Evolutionary conservation across 2,113 vertebrate species (phyloP).

Genomic region (Trematocara nigrifrons): DNA sequence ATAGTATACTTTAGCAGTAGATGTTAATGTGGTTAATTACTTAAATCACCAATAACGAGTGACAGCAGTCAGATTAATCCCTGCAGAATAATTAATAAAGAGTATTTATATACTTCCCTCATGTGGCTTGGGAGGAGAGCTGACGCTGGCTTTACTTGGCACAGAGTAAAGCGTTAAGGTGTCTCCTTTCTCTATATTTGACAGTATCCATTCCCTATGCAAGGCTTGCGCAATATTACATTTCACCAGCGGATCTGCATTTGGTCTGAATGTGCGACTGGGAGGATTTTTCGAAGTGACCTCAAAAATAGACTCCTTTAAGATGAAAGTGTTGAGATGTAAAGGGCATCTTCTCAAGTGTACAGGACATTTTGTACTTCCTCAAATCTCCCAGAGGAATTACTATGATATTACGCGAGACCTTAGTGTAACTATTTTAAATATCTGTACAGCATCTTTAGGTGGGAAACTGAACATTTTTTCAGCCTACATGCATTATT

Average conservation of each 20-base stretch:
- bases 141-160: constrained; percentile 4
- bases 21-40: neutral
- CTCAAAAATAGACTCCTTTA: neutral
- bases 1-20: neutral
- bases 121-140: neutral
- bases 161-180: constrained; percentile 29
- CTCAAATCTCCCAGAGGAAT: neutral
- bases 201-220: constrained; percentile 22
- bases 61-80: neutral
- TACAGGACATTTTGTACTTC: neutral
- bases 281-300: neutral
- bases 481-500: neutral
- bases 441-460: neutral
- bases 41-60: neutral
- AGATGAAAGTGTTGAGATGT: neutral
- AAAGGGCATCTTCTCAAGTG: neutral
- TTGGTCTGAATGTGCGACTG: neutral
- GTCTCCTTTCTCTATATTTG: constrained; percentile 50
- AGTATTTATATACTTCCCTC: constrained; percentile 1
- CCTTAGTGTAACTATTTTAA: neutral
- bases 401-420: neutral
- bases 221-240: constrained; percentile 2
- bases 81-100: neutral
- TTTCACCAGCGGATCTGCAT: neutral
- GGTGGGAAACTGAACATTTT: neutral